A percentile compares a stretch with the other conserved stretches of the same genome.
These are phyloP conservation scores for Epinephelus moara DNA, from an alignment of 2,113 vertebrate species.

Conservation along the genomic window DNA sequence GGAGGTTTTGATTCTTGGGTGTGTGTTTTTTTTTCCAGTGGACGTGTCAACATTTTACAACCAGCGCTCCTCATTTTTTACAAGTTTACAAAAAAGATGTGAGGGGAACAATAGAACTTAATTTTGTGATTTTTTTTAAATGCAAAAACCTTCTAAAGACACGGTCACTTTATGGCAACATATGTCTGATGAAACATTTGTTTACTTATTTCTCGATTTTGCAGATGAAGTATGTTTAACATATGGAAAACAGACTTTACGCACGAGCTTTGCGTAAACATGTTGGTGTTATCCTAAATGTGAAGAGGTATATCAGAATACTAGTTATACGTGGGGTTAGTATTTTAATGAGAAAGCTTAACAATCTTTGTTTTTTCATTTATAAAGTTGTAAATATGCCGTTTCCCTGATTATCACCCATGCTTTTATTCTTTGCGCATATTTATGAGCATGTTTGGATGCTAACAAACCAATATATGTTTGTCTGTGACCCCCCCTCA, in stretches of 20 bases:
- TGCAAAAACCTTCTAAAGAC: not conserved
- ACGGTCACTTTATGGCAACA: not conserved
- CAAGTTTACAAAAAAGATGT: not conserved
- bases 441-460: slow-evolving; percentile 2
- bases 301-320: slow-evolving; percentile 1
- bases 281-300: not conserved
- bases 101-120: not conserved
- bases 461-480: slow-evolving; percentile 37
- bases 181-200: not conserved
- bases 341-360: not conserved
- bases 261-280: slow-evolving; percentile 3
- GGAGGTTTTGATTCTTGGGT: slow-evolving; percentile 39
- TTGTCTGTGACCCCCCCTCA: slow-evolving; percentile 5
- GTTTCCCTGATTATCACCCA: not conserved
- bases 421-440: not conserved
- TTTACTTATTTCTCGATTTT: not conserved
- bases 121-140: slow-evolving; percentile 4
- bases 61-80: not conserved
- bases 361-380: not conserved
- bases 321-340: not conserved
- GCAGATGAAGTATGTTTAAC: not conserved
- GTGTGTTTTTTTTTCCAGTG: slow-evolving; percentile 35
- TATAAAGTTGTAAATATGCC: not conserved
- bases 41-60: slow-evolving; percentile 51
- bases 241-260: slow-evolving; percentile 15